Percentiles rank a stretch among this genome's conserved stretches.
Conservation (phyloP, 2,797 vertebrate species). For the Dipus sagitta region DNA sequence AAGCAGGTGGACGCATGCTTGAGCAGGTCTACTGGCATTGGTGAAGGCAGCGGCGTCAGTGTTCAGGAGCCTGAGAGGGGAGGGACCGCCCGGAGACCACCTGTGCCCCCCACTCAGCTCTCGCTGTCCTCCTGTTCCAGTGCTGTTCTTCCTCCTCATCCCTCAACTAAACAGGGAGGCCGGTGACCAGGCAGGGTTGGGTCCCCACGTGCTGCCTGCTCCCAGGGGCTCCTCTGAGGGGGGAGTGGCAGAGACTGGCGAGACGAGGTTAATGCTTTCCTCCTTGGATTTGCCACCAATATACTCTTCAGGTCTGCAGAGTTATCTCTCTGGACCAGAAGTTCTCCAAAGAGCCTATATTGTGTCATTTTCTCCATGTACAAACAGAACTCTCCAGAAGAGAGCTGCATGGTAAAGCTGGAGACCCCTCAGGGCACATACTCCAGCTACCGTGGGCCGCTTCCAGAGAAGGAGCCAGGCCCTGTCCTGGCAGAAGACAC, state of each 20-base stretch:
- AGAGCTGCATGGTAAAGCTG: neutral
- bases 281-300: neutral
- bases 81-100: neutral
- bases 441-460: neutral
- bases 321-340: neutral
- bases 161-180: neutral
- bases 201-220: neutral
- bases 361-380: neutral
- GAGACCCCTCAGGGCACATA: neutral
- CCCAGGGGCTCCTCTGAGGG: neutral
- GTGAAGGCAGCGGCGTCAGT: neutral
- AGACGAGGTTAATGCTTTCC: neutral
- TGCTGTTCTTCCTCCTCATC: neutral
- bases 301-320: neutral
- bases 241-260: neutral
- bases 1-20: neutral
- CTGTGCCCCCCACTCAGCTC: neutral
- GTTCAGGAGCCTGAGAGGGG: neutral
- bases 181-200: neutral
- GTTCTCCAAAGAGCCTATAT: fast-evolving
- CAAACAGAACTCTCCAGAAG: neutral
- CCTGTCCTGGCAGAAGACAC: neutral
- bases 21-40: neutral
- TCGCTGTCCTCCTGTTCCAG: neutral
- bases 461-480: neutral